These are phyloP conservation scores for Monopis laevigella DNA, from an alignment of 2,888 invertebrate genomes.

Conservation along the genomic window DNA sequence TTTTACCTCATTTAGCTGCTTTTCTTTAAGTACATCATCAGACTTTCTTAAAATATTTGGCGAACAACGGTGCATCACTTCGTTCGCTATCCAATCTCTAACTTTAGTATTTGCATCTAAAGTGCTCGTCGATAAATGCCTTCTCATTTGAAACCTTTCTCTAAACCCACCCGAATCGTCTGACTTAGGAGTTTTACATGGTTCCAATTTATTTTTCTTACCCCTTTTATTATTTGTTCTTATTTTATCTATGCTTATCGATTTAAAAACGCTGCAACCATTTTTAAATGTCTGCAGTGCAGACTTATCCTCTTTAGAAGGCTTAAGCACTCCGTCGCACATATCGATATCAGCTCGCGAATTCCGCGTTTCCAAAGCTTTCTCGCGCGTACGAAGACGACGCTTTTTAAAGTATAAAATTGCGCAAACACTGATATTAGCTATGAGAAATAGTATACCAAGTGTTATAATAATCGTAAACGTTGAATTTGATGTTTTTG, in stretches of 20 bases:
- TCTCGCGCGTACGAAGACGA: conserved; percentile 60
- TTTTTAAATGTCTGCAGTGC: conserved; percentile 54
- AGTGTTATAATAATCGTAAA: conserved; percentile 70
- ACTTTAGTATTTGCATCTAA: conserved; percentile 89
- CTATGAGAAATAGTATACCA: conserved; percentile 75
- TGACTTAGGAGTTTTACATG: conserved; percentile 64
- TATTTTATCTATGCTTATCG: conserved; percentile 61
- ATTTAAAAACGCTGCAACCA: conserved; percentile 68
- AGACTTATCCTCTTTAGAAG: conserved; percentile 50
- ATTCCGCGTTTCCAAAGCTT: conserved; percentile 47
- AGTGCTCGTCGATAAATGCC: conserved; percentile 81
- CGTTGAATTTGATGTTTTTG: conserved; percentile 69
- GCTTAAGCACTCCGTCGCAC: conserved; percentile 49
- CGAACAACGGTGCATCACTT: conserved; percentile 77
- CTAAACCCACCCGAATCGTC: conserved; percentile 67
- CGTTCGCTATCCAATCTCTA: conserved; percentile 85
- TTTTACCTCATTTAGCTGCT: conserved; percentile 32
- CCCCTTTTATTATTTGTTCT: conserved; percentile 60
- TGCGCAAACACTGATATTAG: conserved; percentile 76
- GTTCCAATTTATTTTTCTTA: conserved; percentile 59
- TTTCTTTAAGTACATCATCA: conserved; percentile 42
- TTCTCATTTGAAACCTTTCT: conserved; percentile 70
- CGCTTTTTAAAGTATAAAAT: conserved; percentile 74
- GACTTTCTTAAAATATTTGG: conserved; percentile 71
- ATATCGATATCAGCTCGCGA: conserved; percentile 61